Conservation (phyloP, 2,888 invertebrate genomes). For the Agriotes lineatus region DNA sequence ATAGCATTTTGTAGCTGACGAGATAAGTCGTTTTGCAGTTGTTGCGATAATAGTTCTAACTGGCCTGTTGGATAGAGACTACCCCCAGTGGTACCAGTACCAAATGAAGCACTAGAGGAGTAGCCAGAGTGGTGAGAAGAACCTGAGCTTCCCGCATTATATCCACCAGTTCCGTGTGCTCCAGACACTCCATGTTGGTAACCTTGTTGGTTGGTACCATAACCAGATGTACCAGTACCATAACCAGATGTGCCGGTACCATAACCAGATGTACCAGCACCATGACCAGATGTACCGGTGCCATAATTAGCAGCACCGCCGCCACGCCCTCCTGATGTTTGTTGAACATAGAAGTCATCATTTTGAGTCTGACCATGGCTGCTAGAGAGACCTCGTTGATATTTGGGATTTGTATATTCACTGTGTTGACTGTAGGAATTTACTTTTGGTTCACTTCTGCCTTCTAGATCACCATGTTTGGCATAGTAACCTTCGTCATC, state of each 20-base stretch:
- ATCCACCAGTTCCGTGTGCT: neutral
- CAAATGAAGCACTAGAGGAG: slow-evolving; percentile 5
- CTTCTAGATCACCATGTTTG: slow-evolving; percentile 63
- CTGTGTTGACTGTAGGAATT: slow-evolving; percentile 62
- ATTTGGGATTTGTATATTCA: slow-evolving; percentile 62
- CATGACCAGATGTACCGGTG: neutral
- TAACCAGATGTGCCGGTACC: neutral
- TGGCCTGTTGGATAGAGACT: slow-evolving; percentile 40
- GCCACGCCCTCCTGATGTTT: slow-evolving; percentile 18
- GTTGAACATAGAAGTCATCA: slow-evolving; percentile 35
- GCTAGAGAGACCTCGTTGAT: neutral
- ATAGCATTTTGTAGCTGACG: slow-evolving; percentile 57
- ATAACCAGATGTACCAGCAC: neutral
- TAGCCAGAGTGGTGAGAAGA: neutral
- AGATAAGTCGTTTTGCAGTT: slow-evolving; percentile 58
- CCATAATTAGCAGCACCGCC: neutral
- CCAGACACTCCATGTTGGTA: neutral
- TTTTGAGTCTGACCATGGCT: slow-evolving; percentile 25
- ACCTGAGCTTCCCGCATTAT: too few relatives aligned
- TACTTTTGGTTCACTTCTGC: slow-evolving; percentile 58
- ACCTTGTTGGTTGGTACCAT: neutral
- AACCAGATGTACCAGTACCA: neutral
- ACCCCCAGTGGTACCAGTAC: slow-evolving; percentile 19
- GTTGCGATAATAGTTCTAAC: slow-evolving; percentile 51
- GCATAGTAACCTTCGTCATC: slow-evolving; percentile 63